phyloP scores from a whole-genome alignment of 2,113 vertebrate species.

The Motacilla alba region DNA sequence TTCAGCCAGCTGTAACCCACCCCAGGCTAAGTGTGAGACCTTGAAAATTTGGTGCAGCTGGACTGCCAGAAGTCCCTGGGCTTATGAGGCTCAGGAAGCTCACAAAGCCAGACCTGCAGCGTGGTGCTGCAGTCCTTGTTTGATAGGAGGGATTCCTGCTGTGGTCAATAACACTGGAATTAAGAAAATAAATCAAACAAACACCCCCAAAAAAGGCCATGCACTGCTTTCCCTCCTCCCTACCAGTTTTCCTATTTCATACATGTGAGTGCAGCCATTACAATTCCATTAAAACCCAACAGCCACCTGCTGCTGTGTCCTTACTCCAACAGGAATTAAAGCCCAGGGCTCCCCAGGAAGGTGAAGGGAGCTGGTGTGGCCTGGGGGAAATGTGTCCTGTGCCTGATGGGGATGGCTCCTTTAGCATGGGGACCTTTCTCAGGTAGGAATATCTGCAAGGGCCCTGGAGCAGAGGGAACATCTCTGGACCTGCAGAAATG shows the following conservation, averaged over 20 bases:
- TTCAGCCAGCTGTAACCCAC: not conserved
- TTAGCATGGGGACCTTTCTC: not conserved
- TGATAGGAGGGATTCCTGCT: not conserved
- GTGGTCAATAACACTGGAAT: not conserved
- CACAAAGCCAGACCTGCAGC: not conserved
- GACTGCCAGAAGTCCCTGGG: too few species aligned
- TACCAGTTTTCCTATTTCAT: not conserved
- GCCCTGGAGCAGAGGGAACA: not conserved
- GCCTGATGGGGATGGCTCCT: not conserved
- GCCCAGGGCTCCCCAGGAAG: not conserved
- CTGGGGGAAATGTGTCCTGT: not conserved
- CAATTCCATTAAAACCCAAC: not conserved
- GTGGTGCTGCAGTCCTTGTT: not conserved
- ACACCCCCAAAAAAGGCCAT: not conserved
- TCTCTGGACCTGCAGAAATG: conserved; percentile 24
- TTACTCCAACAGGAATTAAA: not conserved
- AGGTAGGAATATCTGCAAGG: not conserved
- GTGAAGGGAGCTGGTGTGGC: not conserved
- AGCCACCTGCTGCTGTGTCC: too few species aligned
- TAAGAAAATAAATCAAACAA: not conserved
- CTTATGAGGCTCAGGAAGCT: not conserved
- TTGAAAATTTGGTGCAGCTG: not conserved
- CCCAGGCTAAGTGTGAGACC: not conserved
- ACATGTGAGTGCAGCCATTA: not conserved
- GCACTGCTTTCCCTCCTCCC: not conserved